Base-by-base conservation (phyloP, 2,888 invertebrate genomes). In the Melikaiella ostensackeni region DNA sequence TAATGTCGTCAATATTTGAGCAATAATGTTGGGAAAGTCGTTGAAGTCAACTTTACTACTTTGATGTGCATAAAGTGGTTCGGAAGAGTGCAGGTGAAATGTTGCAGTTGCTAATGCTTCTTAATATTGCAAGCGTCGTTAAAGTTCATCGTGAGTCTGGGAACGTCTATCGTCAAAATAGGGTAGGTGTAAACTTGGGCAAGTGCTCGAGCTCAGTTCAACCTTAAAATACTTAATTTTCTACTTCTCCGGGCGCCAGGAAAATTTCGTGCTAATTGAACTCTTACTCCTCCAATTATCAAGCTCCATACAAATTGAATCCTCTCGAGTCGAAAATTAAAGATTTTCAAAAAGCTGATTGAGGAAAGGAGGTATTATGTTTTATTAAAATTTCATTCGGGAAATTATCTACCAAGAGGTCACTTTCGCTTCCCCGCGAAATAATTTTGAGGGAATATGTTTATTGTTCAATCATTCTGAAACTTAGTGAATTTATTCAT, bases 101-200 rank as follows among this genome's bases (percentile, higher is more conserved):
- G 63, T 63, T 63, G 63, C 35, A 35, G 63, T 63, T 19, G 19
- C 11, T 63, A 63, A 63, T 63, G 63, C 35, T 6, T 63, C 35
- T 63, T 63, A 63, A 63, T 63, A 63, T 63, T 63, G 21, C 63
- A 63, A 35, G 30, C 63, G n/a, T 35, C 63, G 35, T 63, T 63
- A 63, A 35, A 35, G n/a, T 63, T 63, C 33, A 33, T 33, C 30
- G 35, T 13, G 35, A 35, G 63, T n/a, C 30, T 61, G 3, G 16
- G 63, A 16, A n/a, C 11, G 35, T 1, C 35, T n/a, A 63, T 63
- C 21, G 63, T 35, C 63, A 63, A 63, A 63, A 63, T 35, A 63
- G 35, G 6, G 21, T 21, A 63, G 35, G 35, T 11, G 13, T 35
- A 63, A 63, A 63, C 35, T 63, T 38, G 35, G 63, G 21, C 63